Evolutionary conservation across 2,888 invertebrate species (phyloP), one percentile per base, ranked within the genome.

Genomic region (Galerucella pusilla): DNA sequence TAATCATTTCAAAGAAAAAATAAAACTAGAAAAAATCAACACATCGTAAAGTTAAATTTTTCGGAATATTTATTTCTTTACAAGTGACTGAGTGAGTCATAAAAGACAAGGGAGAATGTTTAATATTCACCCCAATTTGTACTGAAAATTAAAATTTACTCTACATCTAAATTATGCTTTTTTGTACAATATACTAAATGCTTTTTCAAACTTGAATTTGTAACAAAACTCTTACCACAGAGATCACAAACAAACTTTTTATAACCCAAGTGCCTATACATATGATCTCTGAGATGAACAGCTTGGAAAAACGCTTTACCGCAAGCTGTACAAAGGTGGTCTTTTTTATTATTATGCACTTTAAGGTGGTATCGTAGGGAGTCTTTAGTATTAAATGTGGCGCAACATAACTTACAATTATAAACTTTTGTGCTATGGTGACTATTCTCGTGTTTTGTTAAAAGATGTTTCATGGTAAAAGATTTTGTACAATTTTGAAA

Each of bases 211-310:
- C 77, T 77, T 28, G 74, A 72, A 35, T 78, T 78, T 14, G 77
- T 75, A 10, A 80, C 77, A 64, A 79, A 83, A 49, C 80, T 75
- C 68, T 81, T 81, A 1, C 78, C 79, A 59, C 83, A 84, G 1
- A 74, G 77, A n/a, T 78, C 75, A 67, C 82, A 83, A 1, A 69
- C 73, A 70, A 81, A 81, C 10, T 78, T 80, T 70, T 82, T 84
- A 6, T 77, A 73, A 1, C 82, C 83, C n/a, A 77, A 78, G 59
- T 83, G 82, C 14, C 78, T 64, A 77, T 79, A 82, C 80, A 81
- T 78, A 63, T 84, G 84, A 6, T 78, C 71, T 42, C 80, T 81
- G 4, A 84, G 74, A 75, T 82, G 80, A n/a, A 76, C 76, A 0
- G 77, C 57, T 72, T 80, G 80, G 45, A 79, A 77, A 54, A 80